These are phyloP conservation scores for Oreochromis grahami DNA, from an alignment of 2,797 vertebrate species.

Conservation along the genomic window DNA sequence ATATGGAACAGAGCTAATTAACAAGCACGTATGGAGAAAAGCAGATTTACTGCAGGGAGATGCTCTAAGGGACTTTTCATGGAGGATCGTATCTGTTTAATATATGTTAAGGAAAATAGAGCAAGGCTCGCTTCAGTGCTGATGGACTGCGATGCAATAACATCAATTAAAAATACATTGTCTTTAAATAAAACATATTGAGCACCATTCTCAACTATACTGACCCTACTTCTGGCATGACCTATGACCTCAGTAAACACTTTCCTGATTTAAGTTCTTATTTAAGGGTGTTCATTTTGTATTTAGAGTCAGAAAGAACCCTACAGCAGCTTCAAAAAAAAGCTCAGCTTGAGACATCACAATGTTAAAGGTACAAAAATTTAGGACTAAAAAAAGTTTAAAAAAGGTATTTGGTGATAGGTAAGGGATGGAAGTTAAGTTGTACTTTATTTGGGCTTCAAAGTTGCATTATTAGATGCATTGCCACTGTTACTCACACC, in stretches of 20 bases:
- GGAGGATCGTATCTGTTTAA: not conserved
- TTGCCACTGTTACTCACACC: not conserved
- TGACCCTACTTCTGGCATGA: too few species aligned
- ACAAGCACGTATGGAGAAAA: slow-evolving; percentile 44
- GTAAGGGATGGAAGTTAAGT: not conserved
- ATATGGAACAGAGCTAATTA: slow-evolving; percentile 57
- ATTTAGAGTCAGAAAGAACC: not conserved
- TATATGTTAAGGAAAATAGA: not conserved
- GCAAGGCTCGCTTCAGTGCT: not conserved
- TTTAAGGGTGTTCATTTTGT: not conserved
- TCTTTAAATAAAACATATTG: too few species aligned
- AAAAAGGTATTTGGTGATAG: not conserved
- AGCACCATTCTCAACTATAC: too few species aligned
- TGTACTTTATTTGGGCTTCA: not conserved
- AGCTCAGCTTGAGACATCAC: not conserved
- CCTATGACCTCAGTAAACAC: not conserved
- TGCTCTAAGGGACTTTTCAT: slow-evolving; percentile 2
- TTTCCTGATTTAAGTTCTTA: not conserved
- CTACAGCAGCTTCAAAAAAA: not conserved
- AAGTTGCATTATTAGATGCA: not conserved
- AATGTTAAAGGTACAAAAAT: not conserved
- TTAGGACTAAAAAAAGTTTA: not conserved
- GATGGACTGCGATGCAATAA: not conserved
- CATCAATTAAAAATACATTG: not conserved
- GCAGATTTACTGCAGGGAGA: slow-evolving; percentile 35